These are phyloP conservation scores for Sitophilus oryzae DNA, from an alignment of 1,140 invertebrate genomes.

Conservation along the genomic window DNA sequence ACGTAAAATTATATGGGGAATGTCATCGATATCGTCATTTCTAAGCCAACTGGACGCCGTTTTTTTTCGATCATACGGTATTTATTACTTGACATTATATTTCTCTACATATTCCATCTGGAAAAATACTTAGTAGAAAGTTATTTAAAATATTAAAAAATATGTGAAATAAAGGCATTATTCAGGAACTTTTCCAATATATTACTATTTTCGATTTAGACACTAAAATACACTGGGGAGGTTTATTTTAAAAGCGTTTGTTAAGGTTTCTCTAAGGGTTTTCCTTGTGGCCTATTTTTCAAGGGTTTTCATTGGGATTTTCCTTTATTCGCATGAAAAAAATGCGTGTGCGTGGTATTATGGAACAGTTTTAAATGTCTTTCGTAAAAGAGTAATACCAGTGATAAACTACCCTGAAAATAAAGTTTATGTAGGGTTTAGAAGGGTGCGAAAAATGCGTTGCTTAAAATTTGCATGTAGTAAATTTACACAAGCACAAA, in stretches of 20 bases:
- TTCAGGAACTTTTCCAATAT: neutral
- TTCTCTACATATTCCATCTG: neutral
- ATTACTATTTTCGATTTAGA: neutral
- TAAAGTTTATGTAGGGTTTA: too few relatives aligned
- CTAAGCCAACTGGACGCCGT: too few relatives aligned
- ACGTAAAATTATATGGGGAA: too few relatives aligned
- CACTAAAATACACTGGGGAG: constrained; percentile 4
- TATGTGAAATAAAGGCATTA: neutral
- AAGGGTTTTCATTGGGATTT: constrained; percentile 7
- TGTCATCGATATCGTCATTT: too few relatives aligned
- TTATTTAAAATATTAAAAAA: neutral
- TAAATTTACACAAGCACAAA: neutral
- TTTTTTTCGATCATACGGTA: too few relatives aligned
- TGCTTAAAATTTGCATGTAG: neutral
- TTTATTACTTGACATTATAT: neutral
- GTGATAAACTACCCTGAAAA: too few relatives aligned
- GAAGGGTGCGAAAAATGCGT: too few relatives aligned
- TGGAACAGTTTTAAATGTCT: neutral
- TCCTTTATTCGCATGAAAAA: constrained; percentile 1
- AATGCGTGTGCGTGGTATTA: neutral
- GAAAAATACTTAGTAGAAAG: neutral
- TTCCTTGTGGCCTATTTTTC: constrained; percentile 13
- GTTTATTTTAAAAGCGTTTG: constrained; percentile 14
- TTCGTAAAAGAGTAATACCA: neutral
- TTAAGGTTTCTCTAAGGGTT: constrained; percentile 12